phyloP scores from a whole-genome alignment of 2,888 invertebrate genomes.

The Trichacis sp. region DNA sequence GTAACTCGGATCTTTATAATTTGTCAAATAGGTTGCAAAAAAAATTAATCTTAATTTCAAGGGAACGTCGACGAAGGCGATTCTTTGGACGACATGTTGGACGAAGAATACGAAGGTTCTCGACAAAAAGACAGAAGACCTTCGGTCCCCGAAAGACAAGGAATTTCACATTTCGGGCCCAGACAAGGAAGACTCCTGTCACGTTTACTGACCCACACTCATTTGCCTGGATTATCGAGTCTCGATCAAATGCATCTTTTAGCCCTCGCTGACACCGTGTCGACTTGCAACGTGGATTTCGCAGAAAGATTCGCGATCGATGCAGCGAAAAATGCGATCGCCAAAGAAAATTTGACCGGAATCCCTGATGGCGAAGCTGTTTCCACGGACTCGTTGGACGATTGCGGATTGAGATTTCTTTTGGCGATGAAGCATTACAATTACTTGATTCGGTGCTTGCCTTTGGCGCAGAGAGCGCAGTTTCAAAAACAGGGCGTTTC shows the following conservation, averaged over 20 bases:
- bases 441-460: constrained; percentile 92
- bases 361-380: constrained; percentile 72
- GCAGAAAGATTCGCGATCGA: constrained; percentile 83
- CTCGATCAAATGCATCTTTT: constrained; percentile 99
- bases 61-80: constrained; percentile 83
- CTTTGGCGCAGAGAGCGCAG: constrained; percentile 86
- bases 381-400: constrained; percentile 88
- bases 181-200: constrained; percentile 88
- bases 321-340: constrained; percentile 76
- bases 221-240: constrained; percentile 93
- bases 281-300: constrained; percentile 90
- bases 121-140: constrained; percentile 76
- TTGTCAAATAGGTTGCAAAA: too few species aligned
- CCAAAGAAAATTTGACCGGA: constrained; percentile 75
- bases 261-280: constrained; percentile 98
- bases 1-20: too few species aligned
- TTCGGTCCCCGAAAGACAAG: constrained; percentile 80
- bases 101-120: constrained; percentile 76
- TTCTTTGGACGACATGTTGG: constrained; percentile 83
- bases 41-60: too few species aligned
- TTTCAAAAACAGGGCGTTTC: constrained; percentile 89
- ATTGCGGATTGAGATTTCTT: constrained; percentile 95
- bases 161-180: constrained; percentile 88
- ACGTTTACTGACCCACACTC: constrained; percentile 92
- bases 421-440: constrained; percentile 98